These are phyloP conservation scores for Aspidiotus destructor DNA, from an alignment of 2,888 invertebrate genomes.

Conservation along the genomic window DNA sequence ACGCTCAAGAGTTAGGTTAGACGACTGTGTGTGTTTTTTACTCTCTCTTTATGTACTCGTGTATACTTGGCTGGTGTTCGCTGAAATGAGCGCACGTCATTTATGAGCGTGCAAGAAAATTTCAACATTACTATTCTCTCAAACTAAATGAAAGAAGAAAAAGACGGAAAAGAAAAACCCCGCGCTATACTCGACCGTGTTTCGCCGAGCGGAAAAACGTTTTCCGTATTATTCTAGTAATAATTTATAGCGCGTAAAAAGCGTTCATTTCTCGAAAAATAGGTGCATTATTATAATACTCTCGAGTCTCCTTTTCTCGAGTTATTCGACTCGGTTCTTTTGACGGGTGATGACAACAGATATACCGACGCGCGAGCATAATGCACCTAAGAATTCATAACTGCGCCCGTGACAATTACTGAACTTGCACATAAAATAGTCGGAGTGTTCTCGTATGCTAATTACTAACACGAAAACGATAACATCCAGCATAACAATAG, in stretches of 20 bases:
- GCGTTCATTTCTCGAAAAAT: conserved; percentile 18
- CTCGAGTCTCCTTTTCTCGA: conserved; percentile 14
- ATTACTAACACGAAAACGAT: conserved; percentile 16
- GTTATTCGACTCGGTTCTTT: conserved; percentile 10
- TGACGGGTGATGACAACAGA: conserved; percentile 13
- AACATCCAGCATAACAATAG: not conserved
- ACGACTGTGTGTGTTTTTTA: no score
- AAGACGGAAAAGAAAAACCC: no score
- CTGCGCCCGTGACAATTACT: not conserved
- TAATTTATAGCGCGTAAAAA: conserved; percentile 28
- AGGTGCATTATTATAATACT: conserved; percentile 6
- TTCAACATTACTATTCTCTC: no score
- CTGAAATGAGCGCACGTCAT: no score
- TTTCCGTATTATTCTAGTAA: conserved; percentile 22
- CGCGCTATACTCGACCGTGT: no score
- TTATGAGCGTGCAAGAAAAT: no score
- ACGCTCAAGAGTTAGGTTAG: no score
- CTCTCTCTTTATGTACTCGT: no score
- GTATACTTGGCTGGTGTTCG: no score
- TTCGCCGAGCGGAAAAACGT: conserved; percentile 22
- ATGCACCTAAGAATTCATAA: conserved; percentile 11
- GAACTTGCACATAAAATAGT: not conserved
- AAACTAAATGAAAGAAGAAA: no score
- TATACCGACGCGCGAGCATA: not conserved
- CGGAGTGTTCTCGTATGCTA: conserved; percentile 17